A percentile compares a stretch with the other conserved stretches of the same genome.
phyloP scores from a whole-genome alignment of 2,888 invertebrate species.

The Chymomyza caudatula region DNA sequence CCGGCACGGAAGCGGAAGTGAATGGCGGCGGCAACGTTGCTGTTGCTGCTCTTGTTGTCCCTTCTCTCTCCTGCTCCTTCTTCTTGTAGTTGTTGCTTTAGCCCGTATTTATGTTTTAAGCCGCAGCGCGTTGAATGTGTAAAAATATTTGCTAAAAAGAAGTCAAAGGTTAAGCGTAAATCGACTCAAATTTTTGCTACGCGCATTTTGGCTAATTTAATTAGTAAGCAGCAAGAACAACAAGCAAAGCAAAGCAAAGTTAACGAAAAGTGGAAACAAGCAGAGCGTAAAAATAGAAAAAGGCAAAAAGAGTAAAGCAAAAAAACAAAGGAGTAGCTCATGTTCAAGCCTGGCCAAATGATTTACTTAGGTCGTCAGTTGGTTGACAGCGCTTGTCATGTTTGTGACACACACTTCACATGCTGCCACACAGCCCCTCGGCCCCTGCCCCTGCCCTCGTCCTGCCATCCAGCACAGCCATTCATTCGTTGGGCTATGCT shows the following conservation, averaged over 20 bases:
- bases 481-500: slow-evolving; percentile 22
- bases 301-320: not conserved
- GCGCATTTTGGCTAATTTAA: slow-evolving; percentile 55
- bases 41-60: too few species aligned
- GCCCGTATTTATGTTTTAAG: slow-evolving; percentile 63
- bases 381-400: slow-evolving; percentile 67
- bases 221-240: slow-evolving; percentile 51
- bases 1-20: slow-evolving; percentile 67
- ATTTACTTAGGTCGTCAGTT: slow-evolving; percentile 51
- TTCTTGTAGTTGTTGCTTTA: not conserved
- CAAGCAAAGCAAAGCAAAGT: not conserved
- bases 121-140: slow-evolving; percentile 35
- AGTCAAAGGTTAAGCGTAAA: not conserved
- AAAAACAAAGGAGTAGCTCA: not conserved
- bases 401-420: slow-evolving; percentile 69
- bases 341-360: slow-evolving; percentile 40
- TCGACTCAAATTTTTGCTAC: not conserved
- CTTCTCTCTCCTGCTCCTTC: not conserved
- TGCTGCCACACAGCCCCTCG: slow-evolving; percentile 29
- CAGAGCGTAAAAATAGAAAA: not conserved
- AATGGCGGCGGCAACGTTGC: slow-evolving; percentile 33
- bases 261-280: not conserved
- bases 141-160: slow-evolving; percentile 34
- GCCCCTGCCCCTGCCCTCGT: slow-evolving; percentile 4
- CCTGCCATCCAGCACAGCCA: slow-evolving; percentile 8